phyloP scores from a whole-genome alignment of 1,140 invertebrate species.

The Drosophila nasuta region DNA sequence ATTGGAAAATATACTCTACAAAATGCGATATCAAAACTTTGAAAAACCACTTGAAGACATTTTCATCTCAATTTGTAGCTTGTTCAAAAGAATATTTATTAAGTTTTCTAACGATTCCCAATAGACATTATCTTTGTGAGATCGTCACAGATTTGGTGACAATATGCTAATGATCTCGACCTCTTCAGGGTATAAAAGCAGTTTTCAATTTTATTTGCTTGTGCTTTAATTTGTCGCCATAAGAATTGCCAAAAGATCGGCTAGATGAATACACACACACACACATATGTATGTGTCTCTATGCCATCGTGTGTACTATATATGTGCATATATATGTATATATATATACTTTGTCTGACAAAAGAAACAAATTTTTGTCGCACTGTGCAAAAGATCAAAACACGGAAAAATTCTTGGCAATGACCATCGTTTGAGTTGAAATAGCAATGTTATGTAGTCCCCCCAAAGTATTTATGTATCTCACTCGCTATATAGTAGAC shows the following conservation, averaged over 20 bases:
- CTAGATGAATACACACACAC: constrained; percentile 12
- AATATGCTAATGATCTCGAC: constrained; percentile 9
- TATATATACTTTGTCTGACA: constrained; percentile 33
- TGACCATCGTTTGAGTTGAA: constrained; percentile 77
- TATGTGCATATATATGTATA: constrained; percentile 8
- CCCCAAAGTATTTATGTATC: constrained; percentile 22
- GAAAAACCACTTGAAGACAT: too few species aligned
- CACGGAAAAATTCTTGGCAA: constrained; percentile 83
- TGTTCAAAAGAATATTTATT: too few species aligned
- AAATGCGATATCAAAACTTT: too few species aligned
- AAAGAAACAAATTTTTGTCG: constrained; percentile 66
- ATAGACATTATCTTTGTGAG: constrained; percentile 12
- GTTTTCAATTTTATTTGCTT: constrained; percentile 35
- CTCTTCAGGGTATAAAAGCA: constrained; percentile 9
- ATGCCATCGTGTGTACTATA: constrained; percentile 12
- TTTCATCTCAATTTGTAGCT: too few species aligned
- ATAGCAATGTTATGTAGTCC: constrained; percentile 72
- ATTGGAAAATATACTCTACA: too few species aligned
- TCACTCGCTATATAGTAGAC: background rate
- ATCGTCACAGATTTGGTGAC: constrained; percentile 6
- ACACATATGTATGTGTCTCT: background rate
- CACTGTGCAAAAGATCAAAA: constrained; percentile 74
- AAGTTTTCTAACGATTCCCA: background rate
- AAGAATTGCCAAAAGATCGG: constrained; percentile 72
- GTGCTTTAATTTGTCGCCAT: constrained; percentile 80